phyloP scores from a whole-genome alignment of 2,113 vertebrate species.

The Prionailurus viverrinus region DNA sequence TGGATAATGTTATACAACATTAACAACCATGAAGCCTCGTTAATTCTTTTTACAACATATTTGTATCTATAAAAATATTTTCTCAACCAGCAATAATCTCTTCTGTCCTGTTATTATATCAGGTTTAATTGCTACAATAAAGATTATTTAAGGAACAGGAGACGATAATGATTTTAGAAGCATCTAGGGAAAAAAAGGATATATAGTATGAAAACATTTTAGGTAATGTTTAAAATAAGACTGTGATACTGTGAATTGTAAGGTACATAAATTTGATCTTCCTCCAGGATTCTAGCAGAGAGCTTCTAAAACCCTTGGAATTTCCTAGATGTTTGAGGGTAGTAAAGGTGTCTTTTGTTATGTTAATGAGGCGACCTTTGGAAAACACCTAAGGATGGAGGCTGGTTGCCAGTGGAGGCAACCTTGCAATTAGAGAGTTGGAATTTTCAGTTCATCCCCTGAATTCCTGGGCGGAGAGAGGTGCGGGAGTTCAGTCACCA shows the following conservation, averaged over 20 bases:
- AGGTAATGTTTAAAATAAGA: background rate
- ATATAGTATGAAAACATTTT: background rate
- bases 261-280: background rate
- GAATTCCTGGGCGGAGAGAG: background rate
- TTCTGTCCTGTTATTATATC: background rate
- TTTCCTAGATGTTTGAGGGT: background rate
- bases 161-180: background rate
- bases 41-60: slow-evolving; percentile 15
- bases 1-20: background rate
- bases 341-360: background rate
- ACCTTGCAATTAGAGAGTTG: background rate
- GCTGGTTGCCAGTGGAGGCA: background rate
- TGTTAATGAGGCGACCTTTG: background rate
- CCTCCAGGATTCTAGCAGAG: background rate
- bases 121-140: background rate
- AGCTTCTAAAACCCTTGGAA: background rate
- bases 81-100: background rate
- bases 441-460: background rate
- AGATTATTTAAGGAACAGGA: background rate
- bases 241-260: background rate
- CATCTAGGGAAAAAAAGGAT: background rate
- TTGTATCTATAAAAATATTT: background rate
- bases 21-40: background rate
- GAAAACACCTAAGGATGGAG: background rate
- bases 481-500: background rate